Evolutionary conservation across 2,113 vertebrate genomes (phyloP), one percentile per base, ranked within the genome.

Genomic region (Leptosomus discolor): DNA sequence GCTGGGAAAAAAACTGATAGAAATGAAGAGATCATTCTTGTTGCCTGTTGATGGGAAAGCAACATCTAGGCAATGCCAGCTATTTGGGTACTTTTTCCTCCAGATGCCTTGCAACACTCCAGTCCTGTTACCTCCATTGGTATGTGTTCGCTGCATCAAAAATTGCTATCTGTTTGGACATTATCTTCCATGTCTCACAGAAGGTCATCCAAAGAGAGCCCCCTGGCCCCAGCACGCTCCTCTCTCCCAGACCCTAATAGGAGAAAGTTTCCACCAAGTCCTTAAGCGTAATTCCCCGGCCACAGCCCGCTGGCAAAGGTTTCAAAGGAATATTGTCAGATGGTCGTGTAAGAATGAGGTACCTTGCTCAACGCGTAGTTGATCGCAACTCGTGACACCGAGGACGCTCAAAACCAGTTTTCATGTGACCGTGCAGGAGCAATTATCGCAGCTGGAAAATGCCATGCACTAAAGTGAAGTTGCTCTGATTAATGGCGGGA

Each of bases 61-160:
- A 79, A 24, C 86, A 85, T 75, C 73, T 81, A 87, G 85, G 43
- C 94, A 93, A 86, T 56, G 94, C 91, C 95, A 96, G 92, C 61
- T 95, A 82, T 91, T 97, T 82, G 89, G 92, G 94, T 92, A 46
- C 32, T 97, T 97, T 96, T 91, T 48, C 73, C 89, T 96, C 86
- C 85, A 64, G 95, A 92, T 97, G 94, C 97, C 92, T 96, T 91
- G 86, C 96, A 95, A 43, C 95, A 91, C 91, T 88, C 80, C 63
- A 29, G 18, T 36, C 67, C 61, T 69, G 84, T 92, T 97, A 23
- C 91, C 81, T 90, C 65, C 41, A 18, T 6, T 46, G 95, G 86
- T 43, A 95, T 94, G 89, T 1, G 17, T 61, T 74, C 85, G 68
- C 89, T 57, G 53, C 81, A 69, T 74, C 54, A 82, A 60, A 85